Evolutionary conservation across 1,140 invertebrate genomes (phyloP).

Genomic region (Uloborus diversus): DNA sequence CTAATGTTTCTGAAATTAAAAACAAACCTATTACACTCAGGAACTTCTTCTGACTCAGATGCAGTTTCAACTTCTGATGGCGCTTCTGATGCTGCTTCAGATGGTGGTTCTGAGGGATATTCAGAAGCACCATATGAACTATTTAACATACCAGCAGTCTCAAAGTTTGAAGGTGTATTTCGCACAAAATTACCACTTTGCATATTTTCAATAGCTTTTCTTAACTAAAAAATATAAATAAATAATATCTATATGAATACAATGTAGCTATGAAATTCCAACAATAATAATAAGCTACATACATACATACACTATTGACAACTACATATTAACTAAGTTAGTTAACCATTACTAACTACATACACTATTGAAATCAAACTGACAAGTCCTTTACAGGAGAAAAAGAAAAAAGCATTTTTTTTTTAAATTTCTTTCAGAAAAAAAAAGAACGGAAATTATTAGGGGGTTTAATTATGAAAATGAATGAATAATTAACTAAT

Average conservation of each 20-base stretch:
- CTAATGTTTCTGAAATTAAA: conserved; percentile 44
- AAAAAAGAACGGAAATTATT: too few species aligned
- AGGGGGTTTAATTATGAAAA: too few species aligned
- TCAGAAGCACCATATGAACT: conserved; percentile 33
- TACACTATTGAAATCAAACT: too few species aligned
- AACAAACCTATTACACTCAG: conserved; percentile 34
- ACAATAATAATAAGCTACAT: too few species aligned
- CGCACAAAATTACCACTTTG: conserved; percentile 46
- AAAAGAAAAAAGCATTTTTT: too few species aligned
- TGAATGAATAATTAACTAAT: too few species aligned
- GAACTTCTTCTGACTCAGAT: conserved; percentile 45
- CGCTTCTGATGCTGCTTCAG: conserved; percentile 52
- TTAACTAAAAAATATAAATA: conserved; percentile 20
- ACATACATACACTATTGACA: too few species aligned
- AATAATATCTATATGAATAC: not conserved
- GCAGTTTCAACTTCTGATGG: conserved; percentile 49
- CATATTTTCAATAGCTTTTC: conserved; percentile 57
- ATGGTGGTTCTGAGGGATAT: conserved; percentile 51
- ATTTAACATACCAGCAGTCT: conserved; percentile 30
- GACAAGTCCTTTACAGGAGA: too few species aligned
- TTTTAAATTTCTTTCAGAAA: too few species aligned
- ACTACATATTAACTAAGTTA: too few species aligned
- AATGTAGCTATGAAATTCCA: too few species aligned
- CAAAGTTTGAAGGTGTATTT: conserved; percentile 30
- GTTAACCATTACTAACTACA: too few species aligned